A percentile compares a stretch with the other conserved stretches of the same genome.
phyloP scores from a whole-genome alignment of 1,140 invertebrate species.

The Daktulosphaira vitifoliae region DNA sequence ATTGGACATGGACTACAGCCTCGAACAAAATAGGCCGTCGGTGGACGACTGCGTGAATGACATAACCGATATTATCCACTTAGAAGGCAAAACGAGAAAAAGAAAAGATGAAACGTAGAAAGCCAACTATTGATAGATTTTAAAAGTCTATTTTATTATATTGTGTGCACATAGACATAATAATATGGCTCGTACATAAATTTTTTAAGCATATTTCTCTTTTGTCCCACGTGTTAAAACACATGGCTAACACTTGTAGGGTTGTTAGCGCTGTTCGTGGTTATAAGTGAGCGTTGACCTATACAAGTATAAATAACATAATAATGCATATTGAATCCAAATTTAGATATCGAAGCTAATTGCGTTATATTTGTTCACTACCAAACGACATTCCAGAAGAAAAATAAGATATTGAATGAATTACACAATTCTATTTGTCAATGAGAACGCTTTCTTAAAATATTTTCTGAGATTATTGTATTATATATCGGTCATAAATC shows the following conservation, averaged over 20 bases:
- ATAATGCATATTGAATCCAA: background rate
- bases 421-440: no score
- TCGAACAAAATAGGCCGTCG: conserved; percentile 45
- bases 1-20: conserved; percentile 53
- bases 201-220: background rate
- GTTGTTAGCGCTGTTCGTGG: background rate
- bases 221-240: conserved; percentile 20
- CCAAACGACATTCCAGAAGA: no score
- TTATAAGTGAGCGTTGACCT: background rate
- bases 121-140: background rate
- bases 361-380: no score
- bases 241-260: conserved; percentile 22
- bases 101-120: conserved; percentile 66
- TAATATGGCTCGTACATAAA: background rate
- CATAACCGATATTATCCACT: conserved; percentile 80
- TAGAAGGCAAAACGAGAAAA: conserved; percentile 79
- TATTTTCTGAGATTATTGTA: no score
- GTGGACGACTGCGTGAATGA: conserved; percentile 71
- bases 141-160: background rate
- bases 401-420: no score
- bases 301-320: background rate
- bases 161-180: background rate
- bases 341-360: no score
- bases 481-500: no score
- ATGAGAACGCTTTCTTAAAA: no score